Percentiles rank a stretch among this genome's conserved stretches.
These are phyloP conservation scores for Sylvia atricapilla DNA, from an alignment of 2,113 vertebrate species.

Conservation along the genomic window DNA sequence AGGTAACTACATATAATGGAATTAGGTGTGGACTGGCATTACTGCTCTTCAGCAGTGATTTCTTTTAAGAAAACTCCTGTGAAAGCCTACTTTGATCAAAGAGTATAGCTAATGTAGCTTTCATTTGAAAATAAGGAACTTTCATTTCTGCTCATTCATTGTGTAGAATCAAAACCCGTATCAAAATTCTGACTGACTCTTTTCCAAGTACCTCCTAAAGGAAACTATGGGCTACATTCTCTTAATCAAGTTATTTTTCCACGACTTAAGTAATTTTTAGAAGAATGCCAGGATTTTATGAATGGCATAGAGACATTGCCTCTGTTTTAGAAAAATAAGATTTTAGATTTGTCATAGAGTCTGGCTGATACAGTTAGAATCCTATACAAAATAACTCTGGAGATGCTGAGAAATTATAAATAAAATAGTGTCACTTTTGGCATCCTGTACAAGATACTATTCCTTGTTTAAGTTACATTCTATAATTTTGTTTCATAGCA, in stretches of 20 bases:
- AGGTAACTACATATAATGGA: rapidly evolving
- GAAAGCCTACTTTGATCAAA: not conserved
- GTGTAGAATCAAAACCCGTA: not conserved
- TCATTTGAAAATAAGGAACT: not conserved
- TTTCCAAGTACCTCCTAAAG: not conserved
- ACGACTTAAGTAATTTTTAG: not conserved
- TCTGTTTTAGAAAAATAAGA: not conserved
- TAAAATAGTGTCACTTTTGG: not conserved
- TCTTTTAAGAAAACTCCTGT: not conserved
- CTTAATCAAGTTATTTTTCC: not conserved
- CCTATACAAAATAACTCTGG: not conserved
- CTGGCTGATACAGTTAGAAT: not conserved
- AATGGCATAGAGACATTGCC: not conserved
- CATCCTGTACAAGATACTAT: not conserved
- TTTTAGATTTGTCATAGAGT: not conserved
- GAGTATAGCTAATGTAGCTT: not conserved
- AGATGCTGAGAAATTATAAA: not conserved
- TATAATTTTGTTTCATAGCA: not conserved
- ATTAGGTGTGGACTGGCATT: rapidly evolving
- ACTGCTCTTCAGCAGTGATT: not conserved
- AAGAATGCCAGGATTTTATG: not conserved
- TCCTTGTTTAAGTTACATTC: not conserved
- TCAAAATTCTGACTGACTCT: not conserved
- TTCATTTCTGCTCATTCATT: not conserved
- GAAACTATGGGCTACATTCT: not conserved